phyloP scores from a whole-genome alignment of 2,888 invertebrate species.

The Scaptomyza flava region DNA sequence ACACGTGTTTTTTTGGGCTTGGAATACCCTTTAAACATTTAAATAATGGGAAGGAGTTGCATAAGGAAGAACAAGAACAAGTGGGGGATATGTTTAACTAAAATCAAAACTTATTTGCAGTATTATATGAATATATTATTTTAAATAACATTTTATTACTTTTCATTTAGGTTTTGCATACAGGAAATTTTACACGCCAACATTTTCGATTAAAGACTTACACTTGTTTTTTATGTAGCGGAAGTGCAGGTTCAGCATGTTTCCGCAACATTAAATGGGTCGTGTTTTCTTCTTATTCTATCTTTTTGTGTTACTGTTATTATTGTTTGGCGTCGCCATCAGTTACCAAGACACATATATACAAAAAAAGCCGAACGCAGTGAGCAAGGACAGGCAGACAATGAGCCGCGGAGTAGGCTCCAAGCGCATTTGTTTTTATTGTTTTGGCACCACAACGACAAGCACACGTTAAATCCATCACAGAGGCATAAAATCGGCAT shows the following conservation, averaged over 20 bases:
- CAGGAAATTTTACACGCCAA: slow-evolving; percentile 19
- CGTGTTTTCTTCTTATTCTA: not conserved
- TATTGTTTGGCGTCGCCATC: slow-evolving; percentile 56
- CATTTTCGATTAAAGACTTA: slow-evolving; percentile 3
- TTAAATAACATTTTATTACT: too few relatives aligned
- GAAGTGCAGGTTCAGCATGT: slow-evolving; percentile 16
- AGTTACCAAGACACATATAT: slow-evolving; percentile 37
- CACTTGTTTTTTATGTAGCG: slow-evolving; percentile 32
- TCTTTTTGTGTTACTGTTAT: slow-evolving; percentile 22
- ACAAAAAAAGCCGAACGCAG: slow-evolving; percentile 37
- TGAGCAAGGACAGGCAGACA: slow-evolving; percentile 10
- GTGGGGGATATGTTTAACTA: not conserved
- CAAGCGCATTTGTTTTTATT: slow-evolving; percentile 69
- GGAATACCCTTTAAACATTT: slow-evolving; percentile 11
- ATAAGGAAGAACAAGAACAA: not conserved
- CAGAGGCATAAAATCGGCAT: slow-evolving; percentile 55
- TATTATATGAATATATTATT: too few relatives aligned
- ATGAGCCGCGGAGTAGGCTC: slow-evolving; percentile 45
- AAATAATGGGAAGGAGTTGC: not conserved
- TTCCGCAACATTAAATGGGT: slow-evolving; percentile 2
- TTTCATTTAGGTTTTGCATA: too few relatives aligned
- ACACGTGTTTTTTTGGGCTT: slow-evolving; percentile 49
- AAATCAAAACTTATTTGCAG: too few relatives aligned
- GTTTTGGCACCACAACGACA: slow-evolving; percentile 42
- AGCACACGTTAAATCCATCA: slow-evolving; percentile 58